phyloP scores from a whole-genome alignment of 2,797 vertebrate species.

The Rallus crepitans region DNA sequence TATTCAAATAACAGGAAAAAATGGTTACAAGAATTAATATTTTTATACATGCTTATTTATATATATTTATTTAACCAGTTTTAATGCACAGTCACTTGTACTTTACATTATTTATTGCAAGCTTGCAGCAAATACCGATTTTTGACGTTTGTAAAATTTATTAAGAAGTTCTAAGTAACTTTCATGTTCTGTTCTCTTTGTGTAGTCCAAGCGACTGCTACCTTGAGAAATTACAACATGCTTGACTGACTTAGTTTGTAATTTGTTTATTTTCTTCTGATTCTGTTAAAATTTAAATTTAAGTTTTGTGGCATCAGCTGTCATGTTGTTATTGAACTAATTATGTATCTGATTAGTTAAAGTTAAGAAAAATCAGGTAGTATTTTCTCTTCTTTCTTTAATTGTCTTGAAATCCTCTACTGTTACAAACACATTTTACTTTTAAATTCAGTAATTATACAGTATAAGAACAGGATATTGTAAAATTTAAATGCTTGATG shows the following conservation, averaged over 20 bases:
- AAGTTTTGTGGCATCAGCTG: neutral
- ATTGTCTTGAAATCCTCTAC: neutral
- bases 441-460: neutral
- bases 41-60: neutral
- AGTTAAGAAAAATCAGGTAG: neutral
- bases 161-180: neutral
- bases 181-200: neutral
- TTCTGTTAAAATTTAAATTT: neutral
- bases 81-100: neutral
- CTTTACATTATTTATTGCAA: neutral
- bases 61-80: constrained; percentile 1
- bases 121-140: neutral
- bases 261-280: neutral
- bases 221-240: neutral
- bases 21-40: neutral
- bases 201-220: neutral
- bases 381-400: neutral
- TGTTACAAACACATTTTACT: neutral
- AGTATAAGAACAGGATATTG: neutral
- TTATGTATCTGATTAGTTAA: neutral
- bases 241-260: neutral
- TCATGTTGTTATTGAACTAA: neutral
- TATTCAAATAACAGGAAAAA: neutral
- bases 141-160: neutral
- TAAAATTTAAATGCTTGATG: neutral